Evolutionary conservation across 2,113 vertebrate species (phyloP), one percentile per base, ranked within the genome.

Genomic region (Odocoileus hemionus): DNA sequence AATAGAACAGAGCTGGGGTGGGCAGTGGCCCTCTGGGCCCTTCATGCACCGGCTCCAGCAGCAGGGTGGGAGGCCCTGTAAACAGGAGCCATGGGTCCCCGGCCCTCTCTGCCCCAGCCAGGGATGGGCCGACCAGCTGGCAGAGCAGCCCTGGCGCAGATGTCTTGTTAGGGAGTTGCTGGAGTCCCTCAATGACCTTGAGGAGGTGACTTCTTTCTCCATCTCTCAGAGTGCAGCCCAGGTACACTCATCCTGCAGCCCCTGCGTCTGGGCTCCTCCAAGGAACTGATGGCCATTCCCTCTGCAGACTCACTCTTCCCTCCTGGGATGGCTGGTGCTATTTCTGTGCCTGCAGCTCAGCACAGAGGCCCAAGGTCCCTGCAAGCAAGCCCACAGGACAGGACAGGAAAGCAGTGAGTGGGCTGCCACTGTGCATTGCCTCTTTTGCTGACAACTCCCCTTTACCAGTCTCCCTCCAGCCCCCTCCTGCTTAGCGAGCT

Each of bases 301-400:
- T 16, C 57, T 36, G 96, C 92, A 50, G 54, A 91, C 47, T 64
- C 78, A 36, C 96, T 30, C 0, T 55, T 70, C 25, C 91, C 92
- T 86, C 45, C 39, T 26, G 39, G 84, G 91, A 91, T 57, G 25
- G 83, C 33, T 0, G 19, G 5, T 79, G 98, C 97, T 98, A 91
- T 97, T 98, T 97, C 47, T 86, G 97, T 64, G 91, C 58, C 7
- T 83, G 45, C 89, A 36, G 0, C 91, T 97, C 80, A 54, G n/a
- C n/a, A 25, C 8, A 15, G 91, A 85, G 76, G 45, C 92, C 80
- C 54, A 17, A 12, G 92, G 74, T 80, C 64, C 82, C 91, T 23
- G 36, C 0, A 14, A 58, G 78, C 67, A 97, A 92, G 50, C 76
- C 95, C 39, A 50, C 0, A 6, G 85, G 86, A 47, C 87, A 39